phyloP scores from a whole-genome alignment of 2,888 invertebrate species.

The Chelonus formosanus region DNA sequence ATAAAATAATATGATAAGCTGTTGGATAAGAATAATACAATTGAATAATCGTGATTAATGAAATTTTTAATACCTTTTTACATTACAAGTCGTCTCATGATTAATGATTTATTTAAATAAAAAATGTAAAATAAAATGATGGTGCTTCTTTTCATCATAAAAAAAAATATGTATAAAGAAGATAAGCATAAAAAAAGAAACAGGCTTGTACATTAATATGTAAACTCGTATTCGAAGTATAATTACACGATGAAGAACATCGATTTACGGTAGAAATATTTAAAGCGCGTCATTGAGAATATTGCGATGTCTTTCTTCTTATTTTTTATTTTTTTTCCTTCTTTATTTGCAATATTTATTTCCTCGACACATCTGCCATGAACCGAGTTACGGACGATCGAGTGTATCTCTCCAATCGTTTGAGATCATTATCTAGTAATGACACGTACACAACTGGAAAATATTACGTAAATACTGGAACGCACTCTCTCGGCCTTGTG shows the following conservation, averaged over 20 bases:
- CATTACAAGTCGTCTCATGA: no score
- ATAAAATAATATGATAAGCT: no score
- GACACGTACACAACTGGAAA: conserved; percentile 25
- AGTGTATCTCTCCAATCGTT: conserved; percentile 5
- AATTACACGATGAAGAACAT: conserved; percentile 41
- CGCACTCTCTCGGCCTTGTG: conserved; percentile 22
- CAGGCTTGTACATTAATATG: background rate
- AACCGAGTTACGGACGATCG: background rate
- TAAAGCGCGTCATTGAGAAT: conserved; percentile 35
- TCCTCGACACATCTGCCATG: conserved; percentile 8
- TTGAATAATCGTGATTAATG: no score
- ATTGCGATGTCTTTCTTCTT: conserved; percentile 22
- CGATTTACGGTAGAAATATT: conserved; percentile 42
- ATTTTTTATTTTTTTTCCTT: conserved; percentile 8
- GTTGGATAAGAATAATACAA: no score
- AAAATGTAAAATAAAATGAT: no score
- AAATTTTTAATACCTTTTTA: no score
- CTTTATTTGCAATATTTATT: conserved; percentile 6
- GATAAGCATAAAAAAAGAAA: background rate
- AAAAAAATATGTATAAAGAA: no score
- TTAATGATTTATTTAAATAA: no score
- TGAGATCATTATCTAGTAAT: conserved; percentile 34
- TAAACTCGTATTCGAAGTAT: conserved; percentile 33
- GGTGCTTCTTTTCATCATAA: no score
- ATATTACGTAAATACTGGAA: conserved; percentile 36